Evolutionary conservation across 2,113 vertebrate genomes (phyloP).

Genomic region (Eleginops maclovinus): DNA sequence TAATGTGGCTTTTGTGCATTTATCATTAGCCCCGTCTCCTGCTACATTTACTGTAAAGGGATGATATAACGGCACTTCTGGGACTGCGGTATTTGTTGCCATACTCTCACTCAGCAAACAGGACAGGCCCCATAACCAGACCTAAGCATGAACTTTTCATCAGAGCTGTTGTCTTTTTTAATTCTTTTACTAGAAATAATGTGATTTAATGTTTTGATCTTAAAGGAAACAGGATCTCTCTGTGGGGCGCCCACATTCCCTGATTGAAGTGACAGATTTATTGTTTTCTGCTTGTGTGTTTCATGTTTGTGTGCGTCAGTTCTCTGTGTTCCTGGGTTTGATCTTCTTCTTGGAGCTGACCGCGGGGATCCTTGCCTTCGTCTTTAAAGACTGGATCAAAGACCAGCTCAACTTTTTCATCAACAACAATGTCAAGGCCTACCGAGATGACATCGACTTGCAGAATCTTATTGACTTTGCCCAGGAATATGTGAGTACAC

Average conservation of each 20-base stretch:
- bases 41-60: conserved; percentile 78
- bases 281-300: conserved; percentile 44
- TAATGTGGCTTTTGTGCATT: conserved; percentile 76
- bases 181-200: conserved; percentile 1
- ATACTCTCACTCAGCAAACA: conserved; percentile 52
- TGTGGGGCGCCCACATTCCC: not conserved
- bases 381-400: conserved; percentile 96
- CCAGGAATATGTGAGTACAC: conserved; percentile 91
- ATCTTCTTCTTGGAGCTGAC: conserved; percentile 95
- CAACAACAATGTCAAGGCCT: conserved; percentile 94
- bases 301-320: conserved; percentile 74
- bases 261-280: conserved; percentile 19
- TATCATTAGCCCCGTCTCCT: conserved; percentile 68
- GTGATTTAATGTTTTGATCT: not conserved
- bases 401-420: conserved; percentile 96
- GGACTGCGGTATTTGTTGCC: conserved; percentile 58
- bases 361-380: conserved; percentile 91
- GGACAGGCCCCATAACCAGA: conserved; percentile 1
- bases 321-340: conserved; percentile 93
- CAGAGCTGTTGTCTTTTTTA: conserved; percentile 17
- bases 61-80: conserved; percentile 57
- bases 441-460: conserved; percentile 93
- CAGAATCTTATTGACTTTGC: conserved; percentile 96
- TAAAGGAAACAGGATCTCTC: not conserved
- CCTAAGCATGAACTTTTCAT: conserved; percentile 16